Conservation (phyloP, 2,113 vertebrate genomes). For the Pristiophorus japonicus region DNA sequence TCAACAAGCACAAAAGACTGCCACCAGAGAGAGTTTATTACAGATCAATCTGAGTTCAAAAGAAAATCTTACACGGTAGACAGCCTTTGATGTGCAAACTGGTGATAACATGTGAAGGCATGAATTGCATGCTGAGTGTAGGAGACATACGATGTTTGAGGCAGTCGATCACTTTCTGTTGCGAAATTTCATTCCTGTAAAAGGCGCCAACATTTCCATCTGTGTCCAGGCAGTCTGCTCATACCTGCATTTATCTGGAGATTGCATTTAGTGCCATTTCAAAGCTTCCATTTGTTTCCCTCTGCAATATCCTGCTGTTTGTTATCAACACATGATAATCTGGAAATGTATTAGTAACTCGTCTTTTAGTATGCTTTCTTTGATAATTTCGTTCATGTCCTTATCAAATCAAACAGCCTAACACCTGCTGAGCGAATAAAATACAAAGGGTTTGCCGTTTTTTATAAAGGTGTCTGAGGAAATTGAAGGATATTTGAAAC, state of each 20-base stretch:
- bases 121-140: background rate
- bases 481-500: background rate
- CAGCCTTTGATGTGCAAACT: background rate
- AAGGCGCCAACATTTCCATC: slow-evolving; percentile 20
- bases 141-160: background rate
- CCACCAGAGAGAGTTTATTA: background rate
- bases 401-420: slow-evolving; percentile 26
- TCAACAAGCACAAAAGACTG: background rate
- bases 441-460: background rate
- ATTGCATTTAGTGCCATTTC: slow-evolving; percentile 15
- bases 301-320: slow-evolving; percentile 24
- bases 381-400: slow-evolving; percentile 31
- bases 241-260: background rate
- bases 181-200: background rate
- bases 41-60: background rate
- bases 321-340: slow-evolving; percentile 22
- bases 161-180: background rate
- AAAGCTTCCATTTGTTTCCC: background rate
- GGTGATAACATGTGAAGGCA: background rate
- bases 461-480: background rate
- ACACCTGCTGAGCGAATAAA: background rate
- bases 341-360: background rate
- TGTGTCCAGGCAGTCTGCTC: background rate
- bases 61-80: background rate
- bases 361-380: background rate